phyloP scores from a whole-genome alignment of 2,797 vertebrate species.

The Coluber constrictor region DNA sequence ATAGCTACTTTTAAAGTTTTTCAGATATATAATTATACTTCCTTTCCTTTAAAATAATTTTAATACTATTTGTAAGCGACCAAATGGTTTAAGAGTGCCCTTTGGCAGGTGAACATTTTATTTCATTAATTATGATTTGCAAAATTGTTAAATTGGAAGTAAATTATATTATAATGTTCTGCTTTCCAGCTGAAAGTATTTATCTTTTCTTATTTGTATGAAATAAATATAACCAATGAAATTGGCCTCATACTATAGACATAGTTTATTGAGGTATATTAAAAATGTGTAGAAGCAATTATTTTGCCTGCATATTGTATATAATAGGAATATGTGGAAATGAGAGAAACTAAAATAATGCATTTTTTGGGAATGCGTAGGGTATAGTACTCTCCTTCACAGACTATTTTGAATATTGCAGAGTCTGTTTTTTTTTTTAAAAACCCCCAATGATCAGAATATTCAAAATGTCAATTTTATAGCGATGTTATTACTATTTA shows the following conservation, averaged over 20 bases:
- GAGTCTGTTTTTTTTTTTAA: background rate
- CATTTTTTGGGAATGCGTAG: background rate
- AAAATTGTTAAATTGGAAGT: background rate
- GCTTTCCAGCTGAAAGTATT: background rate
- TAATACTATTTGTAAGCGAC: conserved; percentile 3
- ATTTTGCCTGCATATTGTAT: background rate
- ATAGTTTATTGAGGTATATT: background rate
- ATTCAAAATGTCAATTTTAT: background rate
- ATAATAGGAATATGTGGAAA: background rate
- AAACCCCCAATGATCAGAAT: background rate
- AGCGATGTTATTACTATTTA: background rate
- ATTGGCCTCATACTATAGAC: background rate
- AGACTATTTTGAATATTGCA: background rate
- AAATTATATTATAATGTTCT: background rate
- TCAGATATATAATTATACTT: background rate
- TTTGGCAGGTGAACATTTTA: background rate
- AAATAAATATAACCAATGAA: background rate
- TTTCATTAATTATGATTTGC: background rate
- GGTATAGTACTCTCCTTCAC: background rate
- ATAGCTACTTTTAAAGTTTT: background rate
- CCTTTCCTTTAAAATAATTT: background rate
- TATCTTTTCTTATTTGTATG: background rate
- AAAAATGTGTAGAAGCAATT: background rate
- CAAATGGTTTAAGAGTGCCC: conserved; percentile 2
- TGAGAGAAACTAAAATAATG: background rate